These are phyloP conservation scores for Leptinotarsa rubiginosa DNA, from an alignment of 2,888 invertebrate species.

Conservation along the genomic window DNA sequence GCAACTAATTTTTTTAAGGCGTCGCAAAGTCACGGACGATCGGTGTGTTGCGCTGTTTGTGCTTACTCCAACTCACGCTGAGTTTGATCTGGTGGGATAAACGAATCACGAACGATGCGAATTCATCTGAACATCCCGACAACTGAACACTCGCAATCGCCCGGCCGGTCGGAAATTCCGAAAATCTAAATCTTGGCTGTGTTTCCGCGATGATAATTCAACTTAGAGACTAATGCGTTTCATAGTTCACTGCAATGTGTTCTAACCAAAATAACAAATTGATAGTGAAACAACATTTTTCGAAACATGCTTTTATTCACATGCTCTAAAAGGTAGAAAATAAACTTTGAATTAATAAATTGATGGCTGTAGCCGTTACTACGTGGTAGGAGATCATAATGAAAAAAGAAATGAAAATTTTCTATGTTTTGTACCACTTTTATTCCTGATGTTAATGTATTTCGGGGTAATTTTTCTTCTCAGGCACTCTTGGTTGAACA, in stretches of 20 bases:
- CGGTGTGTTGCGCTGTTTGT: slow-evolving; percentile 44
- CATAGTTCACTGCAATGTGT: not conserved
- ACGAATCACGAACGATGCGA: slow-evolving; percentile 31
- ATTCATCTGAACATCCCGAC: slow-evolving; percentile 26
- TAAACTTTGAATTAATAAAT: too few relatives aligned
- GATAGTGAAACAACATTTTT: not conserved
- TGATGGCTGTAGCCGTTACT: too few relatives aligned
- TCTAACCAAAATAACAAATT: not conserved
- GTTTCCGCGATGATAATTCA: slow-evolving; percentile 31
- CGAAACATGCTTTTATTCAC: too few relatives aligned
- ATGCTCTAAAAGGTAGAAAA: too few relatives aligned
- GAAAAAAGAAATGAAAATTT: too few relatives aligned
- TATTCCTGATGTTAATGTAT: too few relatives aligned
- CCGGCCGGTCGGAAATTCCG: not conserved
- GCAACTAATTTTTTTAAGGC: slow-evolving; percentile 55
- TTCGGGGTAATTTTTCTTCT: too few relatives aligned
- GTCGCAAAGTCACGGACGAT: slow-evolving; percentile 57
- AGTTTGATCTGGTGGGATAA: slow-evolving; percentile 45
- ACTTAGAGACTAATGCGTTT: not conserved
- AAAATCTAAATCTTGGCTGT: slow-evolving; percentile 37
- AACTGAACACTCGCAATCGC: slow-evolving; percentile 31
- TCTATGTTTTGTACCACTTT: too few relatives aligned
- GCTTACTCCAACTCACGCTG: slow-evolving; percentile 36
- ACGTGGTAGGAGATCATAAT: too few relatives aligned
- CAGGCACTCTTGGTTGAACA: too few relatives aligned